Conservation (phyloP, 2,797 vertebrate species). For the Neostethus bicornis region DNA sequence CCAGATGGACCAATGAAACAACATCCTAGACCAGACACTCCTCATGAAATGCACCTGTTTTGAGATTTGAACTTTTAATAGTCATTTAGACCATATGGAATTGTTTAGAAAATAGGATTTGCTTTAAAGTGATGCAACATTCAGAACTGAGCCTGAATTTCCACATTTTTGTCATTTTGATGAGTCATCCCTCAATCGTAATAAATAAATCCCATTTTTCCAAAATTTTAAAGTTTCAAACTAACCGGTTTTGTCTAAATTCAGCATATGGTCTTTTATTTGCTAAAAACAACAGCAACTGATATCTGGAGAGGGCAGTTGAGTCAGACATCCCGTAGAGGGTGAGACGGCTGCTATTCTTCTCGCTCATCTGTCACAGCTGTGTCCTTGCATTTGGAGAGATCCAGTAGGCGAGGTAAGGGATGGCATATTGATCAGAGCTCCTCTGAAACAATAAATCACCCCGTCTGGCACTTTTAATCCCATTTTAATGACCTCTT, state of each 20-base stretch:
- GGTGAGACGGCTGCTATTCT: neutral
- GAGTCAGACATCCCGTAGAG: too few relatives aligned
- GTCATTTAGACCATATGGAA: neutral
- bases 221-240: too few relatives aligned
- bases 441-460: neutral
- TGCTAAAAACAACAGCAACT: too few relatives aligned
- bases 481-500: neutral
- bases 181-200: neutral
- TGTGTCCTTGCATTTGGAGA: neutral
- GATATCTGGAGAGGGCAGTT: too few relatives aligned
- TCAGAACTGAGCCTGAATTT: neutral
- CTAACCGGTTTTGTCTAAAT: too few relatives aligned
- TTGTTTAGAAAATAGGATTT: neutral
- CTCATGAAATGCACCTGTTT: constrained; percentile 19
- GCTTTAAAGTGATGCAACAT: neutral
- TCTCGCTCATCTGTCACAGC: constrained; percentile 12
- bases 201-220: neutral
- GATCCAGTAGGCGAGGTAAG: neutral
- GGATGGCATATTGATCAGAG: neutral
- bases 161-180: neutral
- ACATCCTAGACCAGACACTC: neutral
- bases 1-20: neutral
- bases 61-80: neutral
- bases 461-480: constrained; percentile 1
- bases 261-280: too few relatives aligned